A percentile compares a stretch with the other conserved stretches of the same genome.
Conservation (phyloP, 2,797 vertebrate species). For the Semaprochilodus insignis region DNA sequence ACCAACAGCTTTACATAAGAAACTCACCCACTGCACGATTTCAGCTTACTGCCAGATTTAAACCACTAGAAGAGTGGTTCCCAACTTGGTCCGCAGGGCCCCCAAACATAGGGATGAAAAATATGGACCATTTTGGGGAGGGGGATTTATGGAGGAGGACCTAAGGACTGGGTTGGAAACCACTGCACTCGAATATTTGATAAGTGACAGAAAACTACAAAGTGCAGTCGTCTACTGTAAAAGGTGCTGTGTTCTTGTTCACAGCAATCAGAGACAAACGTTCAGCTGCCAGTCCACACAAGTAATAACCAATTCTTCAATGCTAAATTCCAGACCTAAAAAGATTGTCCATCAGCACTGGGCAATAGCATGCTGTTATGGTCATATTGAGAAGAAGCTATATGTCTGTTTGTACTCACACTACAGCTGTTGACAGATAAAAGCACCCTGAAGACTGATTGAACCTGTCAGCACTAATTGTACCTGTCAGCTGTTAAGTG, state of each 20-base stretch:
- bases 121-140: too few species aligned
- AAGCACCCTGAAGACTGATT: constrained; percentile 53
- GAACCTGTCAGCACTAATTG: constrained; percentile 16
- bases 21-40: neutral
- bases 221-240: neutral
- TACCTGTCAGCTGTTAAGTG: constrained; percentile 26
- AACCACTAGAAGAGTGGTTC: neutral
- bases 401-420: constrained; percentile 9
- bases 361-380: constrained; percentile 48
- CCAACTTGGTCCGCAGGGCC: too few species aligned
- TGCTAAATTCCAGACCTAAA: constrained; percentile 2
- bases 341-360: constrained; percentile 53
- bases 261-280: neutral
- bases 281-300: neutral
- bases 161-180: too few species aligned
- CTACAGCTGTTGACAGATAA: constrained; percentile 56
- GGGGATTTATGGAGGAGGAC: too few species aligned
- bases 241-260: neutral
- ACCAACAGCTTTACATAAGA: neutral
- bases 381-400: constrained; percentile 25
- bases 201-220: neutral
- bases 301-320: neutral
- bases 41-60: neutral
- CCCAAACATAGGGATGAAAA: too few species aligned
- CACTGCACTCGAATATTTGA: too few species aligned